Base-by-base conservation (phyloP, 2,888 invertebrate species). In the Rugalucina vietnamica region DNA sequence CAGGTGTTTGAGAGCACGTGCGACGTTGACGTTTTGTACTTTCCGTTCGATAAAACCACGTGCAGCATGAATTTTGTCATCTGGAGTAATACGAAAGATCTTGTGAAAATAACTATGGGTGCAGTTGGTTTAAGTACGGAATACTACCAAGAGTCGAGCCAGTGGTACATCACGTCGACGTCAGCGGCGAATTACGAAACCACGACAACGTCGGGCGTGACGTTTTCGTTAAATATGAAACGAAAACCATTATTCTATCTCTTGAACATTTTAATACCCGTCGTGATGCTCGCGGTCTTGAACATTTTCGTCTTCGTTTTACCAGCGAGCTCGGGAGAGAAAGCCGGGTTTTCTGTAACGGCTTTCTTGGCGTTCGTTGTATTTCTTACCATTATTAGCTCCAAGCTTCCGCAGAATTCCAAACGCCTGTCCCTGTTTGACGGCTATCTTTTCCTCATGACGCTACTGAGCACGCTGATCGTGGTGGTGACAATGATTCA, bases 331-430 rank as follows among this genome's bases (percentile, higher is more conserved):
- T 83, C 88, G 5, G 89, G 90, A 2, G 90, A 90, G 70, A 88
- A 88, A 36, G 83, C 84, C 2, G 88, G 86, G 0, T 90, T 84
- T 39, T 77, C 86, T 0, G 88, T 90, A 12, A 89, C 88, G 1
- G 87, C 88, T 12, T 89, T 87, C 37, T 73, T 90, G n/a, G 76
- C 90, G 8, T 88, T 90, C 50, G 87, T 88, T 1, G 88, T 90
- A 0, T 90, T 90, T 32, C 57, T 90, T n/a, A 89, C 90, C 1
- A 89, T 90, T 24, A 86, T 89, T 2, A 86, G 87, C 36, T 71
- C 83, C 0, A 82, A 85, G 60, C 82, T 90, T 3, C 90, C 90
- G 14, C 79, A 78, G 10, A 89, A 86, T 43, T 88, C 88, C 5
- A 80, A 82, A 70, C 76, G 79, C 14, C 70, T 87, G 14, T 88